Percentiles rank a stretch among this genome's conserved stretches.
Conservation (phyloP, 2,888 invertebrate genomes). For the Helobdella robusta region DNA sequence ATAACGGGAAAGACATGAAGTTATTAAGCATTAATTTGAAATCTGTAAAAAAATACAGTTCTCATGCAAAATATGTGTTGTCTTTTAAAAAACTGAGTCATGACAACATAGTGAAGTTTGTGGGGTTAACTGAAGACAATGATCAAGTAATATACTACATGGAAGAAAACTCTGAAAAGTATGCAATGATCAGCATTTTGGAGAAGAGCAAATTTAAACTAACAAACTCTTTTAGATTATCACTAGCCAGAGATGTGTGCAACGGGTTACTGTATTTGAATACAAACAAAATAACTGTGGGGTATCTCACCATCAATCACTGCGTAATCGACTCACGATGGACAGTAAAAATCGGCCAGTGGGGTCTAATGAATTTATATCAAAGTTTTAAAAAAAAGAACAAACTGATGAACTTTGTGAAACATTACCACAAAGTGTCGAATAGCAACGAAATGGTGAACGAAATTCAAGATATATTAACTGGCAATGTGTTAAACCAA, state of each 20-base stretch:
- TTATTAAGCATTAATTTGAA: neutral
- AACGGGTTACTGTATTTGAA: constrained; percentile 12
- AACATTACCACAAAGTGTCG: too few species aligned
- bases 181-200: neutral
- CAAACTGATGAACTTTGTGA: too few species aligned
- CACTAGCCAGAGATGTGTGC: constrained; percentile 19
- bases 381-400: too few species aligned
- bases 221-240: neutral
- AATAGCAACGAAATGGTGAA: too few species aligned
- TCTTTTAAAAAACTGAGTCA: neutral
- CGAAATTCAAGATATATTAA: too few species aligned
- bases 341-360: constrained; percentile 43
- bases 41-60: neutral
- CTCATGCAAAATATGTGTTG: neutral
- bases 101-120: constrained; percentile 8
- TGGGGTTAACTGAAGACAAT: constrained; percentile 8
- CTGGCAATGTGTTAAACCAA: too few species aligned
- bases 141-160: neutral
- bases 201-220: neutral
- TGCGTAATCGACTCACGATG: constrained; percentile 36
- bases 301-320: neutral
- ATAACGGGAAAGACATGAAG: neutral
- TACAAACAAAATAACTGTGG: neutral
- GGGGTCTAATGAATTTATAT: too few species aligned
- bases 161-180: constrained; percentile 14